These are phyloP conservation scores for Hipposideros larvatus DNA, from an alignment of 2,797 vertebrate species.

Conservation along the genomic window DNA sequence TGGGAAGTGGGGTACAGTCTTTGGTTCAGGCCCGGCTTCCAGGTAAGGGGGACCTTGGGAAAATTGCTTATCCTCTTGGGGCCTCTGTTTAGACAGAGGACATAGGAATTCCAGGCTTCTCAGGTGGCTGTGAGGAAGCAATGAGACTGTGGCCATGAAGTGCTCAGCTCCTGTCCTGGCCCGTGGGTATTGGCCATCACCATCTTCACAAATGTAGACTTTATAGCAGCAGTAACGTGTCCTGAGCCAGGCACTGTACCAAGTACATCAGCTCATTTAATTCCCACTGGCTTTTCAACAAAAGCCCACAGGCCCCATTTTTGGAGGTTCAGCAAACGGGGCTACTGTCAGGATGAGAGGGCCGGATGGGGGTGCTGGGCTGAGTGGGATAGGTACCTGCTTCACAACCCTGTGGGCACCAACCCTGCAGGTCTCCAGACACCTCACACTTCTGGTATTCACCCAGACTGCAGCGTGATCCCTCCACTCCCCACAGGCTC, in stretches of 20 bases:
- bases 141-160: background rate
- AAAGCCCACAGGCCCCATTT: background rate
- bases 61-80: background rate
- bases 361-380: background rate
- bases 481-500: background rate
- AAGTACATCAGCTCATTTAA: background rate
- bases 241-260: background rate
- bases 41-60: background rate
- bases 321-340: background rate
- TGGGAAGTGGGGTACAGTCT: background rate
- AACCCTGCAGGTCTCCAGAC: background rate
- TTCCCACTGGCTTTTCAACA: background rate
- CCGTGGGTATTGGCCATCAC: fast-evolving
- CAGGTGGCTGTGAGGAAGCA: background rate
- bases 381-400: background rate
- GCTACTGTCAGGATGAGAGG: background rate
- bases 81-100: background rate
- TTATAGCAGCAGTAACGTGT: fast-evolving
- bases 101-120: background rate
- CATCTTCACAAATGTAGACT: background rate
- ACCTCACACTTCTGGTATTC: background rate
- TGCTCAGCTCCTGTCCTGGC: background rate
- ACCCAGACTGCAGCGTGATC: background rate
- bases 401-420: background rate
- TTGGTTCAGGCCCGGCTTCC: background rate